These are phyloP conservation scores for Operophtera brumata DNA, from an alignment of 2,888 invertebrate genomes.

Conservation along the genomic window DNA sequence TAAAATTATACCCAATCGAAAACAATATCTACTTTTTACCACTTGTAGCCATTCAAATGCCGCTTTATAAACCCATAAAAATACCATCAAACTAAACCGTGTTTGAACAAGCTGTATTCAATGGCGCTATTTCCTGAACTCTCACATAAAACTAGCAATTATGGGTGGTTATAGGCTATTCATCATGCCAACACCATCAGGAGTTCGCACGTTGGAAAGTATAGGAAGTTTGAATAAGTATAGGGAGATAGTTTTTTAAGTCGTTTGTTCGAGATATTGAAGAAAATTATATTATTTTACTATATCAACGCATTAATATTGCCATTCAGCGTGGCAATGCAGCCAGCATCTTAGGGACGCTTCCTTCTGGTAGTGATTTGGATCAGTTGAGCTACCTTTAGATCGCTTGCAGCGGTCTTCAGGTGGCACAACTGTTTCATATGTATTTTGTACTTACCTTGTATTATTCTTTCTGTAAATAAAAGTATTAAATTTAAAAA, in stretches of 20 bases:
- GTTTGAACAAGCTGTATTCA: constrained; percentile 22
- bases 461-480: no score
- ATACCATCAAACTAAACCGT: constrained; percentile 17
- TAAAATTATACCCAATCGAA: constrained; percentile 6
- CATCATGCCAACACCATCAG: constrained; percentile 28
- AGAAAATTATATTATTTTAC: no score
- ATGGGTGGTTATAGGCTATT: constrained; percentile 31
- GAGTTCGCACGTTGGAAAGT: constrained; percentile 33
- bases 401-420: no score
- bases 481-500: no score
- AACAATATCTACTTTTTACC: constrained; percentile 1
- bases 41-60: constrained; percentile 13
- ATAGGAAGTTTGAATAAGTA: constrained; percentile 13
- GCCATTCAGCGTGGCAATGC: no score
- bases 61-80: constrained; percentile 20
- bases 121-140: constrained; percentile 20
- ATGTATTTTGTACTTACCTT: no score
- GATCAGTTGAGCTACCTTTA: no score
- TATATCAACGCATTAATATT: no score
- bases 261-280: neutral
- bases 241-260: constrained; percentile 24
- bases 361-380: no score
- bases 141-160: constrained; percentile 27
- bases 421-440: no score
- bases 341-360: no score